These are phyloP conservation scores for Pteronotus mesoamericanus DNA, from an alignment of 2,797 vertebrate genomes.

Conservation along the genomic window DNA sequence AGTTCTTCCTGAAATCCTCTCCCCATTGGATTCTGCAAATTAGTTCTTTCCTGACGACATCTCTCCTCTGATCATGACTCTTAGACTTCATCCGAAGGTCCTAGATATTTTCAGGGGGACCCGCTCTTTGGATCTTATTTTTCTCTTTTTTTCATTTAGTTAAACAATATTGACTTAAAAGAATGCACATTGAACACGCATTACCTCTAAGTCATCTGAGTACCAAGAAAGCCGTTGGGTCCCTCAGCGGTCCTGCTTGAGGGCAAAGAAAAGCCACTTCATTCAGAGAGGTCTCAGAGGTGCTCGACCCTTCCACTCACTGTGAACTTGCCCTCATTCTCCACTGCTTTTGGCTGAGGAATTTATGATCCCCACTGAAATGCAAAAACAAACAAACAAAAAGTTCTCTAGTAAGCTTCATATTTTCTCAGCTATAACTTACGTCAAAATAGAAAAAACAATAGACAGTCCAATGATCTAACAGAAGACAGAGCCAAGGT, in stretches of 20 bases:
- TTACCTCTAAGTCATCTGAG: neutral
- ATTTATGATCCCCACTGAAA: constrained; percentile 50
- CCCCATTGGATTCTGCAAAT: neutral
- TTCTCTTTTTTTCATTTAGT: neutral
- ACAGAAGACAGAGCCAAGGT: neutral
- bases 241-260: neutral
- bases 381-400: neutral
- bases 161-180: neutral
- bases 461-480: neutral
- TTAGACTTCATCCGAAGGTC: neutral
- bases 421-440: neutral
- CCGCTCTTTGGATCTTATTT: neutral
- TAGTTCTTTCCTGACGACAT: neutral
- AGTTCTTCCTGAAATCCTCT: neutral
- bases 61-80: neutral
- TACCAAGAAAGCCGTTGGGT: neutral
- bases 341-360: constrained; percentile 26
- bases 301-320: neutral
- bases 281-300: constrained; percentile 26
- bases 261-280: neutral
- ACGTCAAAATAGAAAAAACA: constrained; percentile 23
- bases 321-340: neutral
- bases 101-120: neutral
- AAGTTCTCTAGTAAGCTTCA: neutral
- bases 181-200: neutral